Conservation (phyloP, 1,140 invertebrate genomes). For the Rhagoletis pomonella region DNA sequence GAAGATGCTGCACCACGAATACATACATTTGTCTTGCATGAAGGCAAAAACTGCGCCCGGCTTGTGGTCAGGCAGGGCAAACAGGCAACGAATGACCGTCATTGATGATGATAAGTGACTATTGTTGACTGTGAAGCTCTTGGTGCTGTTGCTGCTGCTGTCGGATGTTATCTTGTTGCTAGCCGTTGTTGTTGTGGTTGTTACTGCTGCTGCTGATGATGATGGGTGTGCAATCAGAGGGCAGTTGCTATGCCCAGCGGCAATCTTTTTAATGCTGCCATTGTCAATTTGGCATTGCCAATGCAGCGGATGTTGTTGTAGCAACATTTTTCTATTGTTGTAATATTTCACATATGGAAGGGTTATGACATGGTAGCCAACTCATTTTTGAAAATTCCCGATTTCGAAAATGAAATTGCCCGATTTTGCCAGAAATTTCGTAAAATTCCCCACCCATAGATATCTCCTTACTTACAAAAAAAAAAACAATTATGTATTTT, state of each 20-base stretch:
- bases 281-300: background rate
- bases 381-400: too few species aligned
- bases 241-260: background rate
- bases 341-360: constrained; percentile 9
- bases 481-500: too few species aligned
- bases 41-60: background rate
- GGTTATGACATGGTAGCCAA: too few species aligned
- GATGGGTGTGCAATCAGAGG: background rate
- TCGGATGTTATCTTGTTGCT: background rate
- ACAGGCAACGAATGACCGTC: constrained; percentile 12
- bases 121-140: too few species aligned
- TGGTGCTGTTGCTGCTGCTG: constrained; percentile 1
- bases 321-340: background rate
- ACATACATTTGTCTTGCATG: background rate
- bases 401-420: too few species aligned
- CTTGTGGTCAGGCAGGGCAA: background rate
- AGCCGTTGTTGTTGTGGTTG: too few species aligned
- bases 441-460: too few species aligned
- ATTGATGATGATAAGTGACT: constrained; percentile 46
- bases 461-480: too few species aligned
- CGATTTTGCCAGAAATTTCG: too few species aligned
- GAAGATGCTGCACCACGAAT: background rate
- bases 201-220: too few species aligned
- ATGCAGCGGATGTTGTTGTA: constrained; percentile 1
- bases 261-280: constrained; percentile 20